Percentiles rank a stretch among this genome's conserved stretches.
Evolutionary conservation across 2,113 vertebrate genomes (phyloP).

Genomic region (Hippocampus barbouri): DNA sequence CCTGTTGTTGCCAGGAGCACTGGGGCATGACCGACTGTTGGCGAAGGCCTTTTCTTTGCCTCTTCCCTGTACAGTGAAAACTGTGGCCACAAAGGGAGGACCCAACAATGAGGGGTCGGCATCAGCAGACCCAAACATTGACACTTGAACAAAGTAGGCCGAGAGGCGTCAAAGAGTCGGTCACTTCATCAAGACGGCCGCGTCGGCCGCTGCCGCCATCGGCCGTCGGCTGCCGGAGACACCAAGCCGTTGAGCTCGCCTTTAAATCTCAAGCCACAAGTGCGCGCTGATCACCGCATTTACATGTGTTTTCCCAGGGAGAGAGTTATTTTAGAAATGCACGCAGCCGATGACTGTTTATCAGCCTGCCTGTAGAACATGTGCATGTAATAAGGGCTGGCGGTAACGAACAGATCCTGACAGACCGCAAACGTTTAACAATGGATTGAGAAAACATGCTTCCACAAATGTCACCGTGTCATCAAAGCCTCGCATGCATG

Average conservation of each 20-base stretch:
- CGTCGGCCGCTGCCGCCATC: neutral
- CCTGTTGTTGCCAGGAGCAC: conserved; percentile 77
- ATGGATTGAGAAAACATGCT: neutral
- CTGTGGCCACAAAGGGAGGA: conserved; percentile 61
- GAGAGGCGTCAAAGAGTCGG: conserved; percentile 39
- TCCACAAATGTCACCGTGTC: neutral
- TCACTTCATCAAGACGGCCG: conserved; percentile 6
- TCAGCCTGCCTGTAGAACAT: too few species aligned
- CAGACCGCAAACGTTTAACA: neutral
- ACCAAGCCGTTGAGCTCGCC: neutral
- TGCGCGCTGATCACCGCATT: neutral
- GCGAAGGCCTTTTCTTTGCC: conserved; percentile 62
- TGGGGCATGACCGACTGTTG: conserved; percentile 76
- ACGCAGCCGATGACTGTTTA: too few species aligned
- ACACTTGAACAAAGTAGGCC: conserved; percentile 50
- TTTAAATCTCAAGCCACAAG: neutral
- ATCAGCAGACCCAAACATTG: conserved; percentile 46
- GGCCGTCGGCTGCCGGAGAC: neutral
- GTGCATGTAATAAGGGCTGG: too few species aligned
- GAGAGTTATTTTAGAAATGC: neutral
- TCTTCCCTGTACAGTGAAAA: conserved; percentile 63
- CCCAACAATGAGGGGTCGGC: conserved; percentile 67
- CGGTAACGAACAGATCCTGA: neutral
- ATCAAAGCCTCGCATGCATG: neutral
- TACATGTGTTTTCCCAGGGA: neutral